Conservation (phyloP, 2,113 vertebrate species). For the Aegithalos caudatus region DNA sequence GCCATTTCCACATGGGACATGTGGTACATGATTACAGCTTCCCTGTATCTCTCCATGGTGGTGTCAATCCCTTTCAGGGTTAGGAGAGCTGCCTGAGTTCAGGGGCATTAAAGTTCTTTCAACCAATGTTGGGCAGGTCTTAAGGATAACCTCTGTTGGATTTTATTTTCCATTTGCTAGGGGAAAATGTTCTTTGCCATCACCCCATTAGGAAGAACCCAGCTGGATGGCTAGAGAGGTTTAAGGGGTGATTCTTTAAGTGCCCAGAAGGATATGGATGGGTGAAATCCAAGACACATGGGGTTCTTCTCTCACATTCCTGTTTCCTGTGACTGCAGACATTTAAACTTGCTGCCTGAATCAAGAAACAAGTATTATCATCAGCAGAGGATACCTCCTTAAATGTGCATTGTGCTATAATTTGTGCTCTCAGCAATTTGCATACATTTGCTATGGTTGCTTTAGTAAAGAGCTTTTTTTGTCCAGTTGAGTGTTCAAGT, state of each 20-base stretch:
- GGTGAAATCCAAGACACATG: not conserved
- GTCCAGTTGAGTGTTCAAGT: not conserved
- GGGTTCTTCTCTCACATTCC: not conserved
- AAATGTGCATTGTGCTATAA: not conserved
- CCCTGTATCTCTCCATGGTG: not conserved
- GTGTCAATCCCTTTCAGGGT: not conserved
- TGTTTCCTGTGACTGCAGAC: not conserved
- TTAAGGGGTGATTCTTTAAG: not conserved
- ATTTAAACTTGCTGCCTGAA: not conserved
- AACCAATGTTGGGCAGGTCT: not conserved
- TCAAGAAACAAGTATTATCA: not conserved
- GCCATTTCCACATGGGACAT: not conserved
- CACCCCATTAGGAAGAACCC: not conserved
- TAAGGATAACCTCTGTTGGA: not conserved
- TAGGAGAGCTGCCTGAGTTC: not conserved
- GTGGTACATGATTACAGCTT: not conserved
- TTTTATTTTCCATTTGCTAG: not conserved
- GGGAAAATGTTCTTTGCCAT: not conserved
- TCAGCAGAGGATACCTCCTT: not conserved
- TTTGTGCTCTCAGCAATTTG: not conserved
- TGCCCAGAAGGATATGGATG: not conserved
- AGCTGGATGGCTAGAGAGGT: not conserved
- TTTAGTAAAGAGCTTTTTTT: slow-evolving; percentile 2
- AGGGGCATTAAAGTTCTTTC: not conserved
- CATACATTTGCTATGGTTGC: not conserved